Evolutionary conservation across 1,140 invertebrate genomes (phyloP).

Genomic region (Drosophila bipectinata): DNA sequence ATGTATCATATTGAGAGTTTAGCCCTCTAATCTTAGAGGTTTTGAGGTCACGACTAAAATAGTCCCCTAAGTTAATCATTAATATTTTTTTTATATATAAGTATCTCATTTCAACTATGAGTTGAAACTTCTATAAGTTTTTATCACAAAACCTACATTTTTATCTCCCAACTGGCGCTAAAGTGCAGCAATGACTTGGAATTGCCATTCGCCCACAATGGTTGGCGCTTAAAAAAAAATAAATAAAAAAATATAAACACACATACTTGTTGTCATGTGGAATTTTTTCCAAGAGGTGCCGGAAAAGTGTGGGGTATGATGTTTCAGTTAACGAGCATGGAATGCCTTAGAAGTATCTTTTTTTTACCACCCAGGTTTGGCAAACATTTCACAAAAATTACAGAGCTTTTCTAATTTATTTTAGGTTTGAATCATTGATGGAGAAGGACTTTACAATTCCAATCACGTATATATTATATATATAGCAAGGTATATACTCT

Average conservation of each 20-base stretch:
- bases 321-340: neutral
- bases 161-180: slow-evolving; percentile 27
- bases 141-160: neutral
- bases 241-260: neutral
- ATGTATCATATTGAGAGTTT: too few relatives aligned
- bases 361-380: slow-evolving; percentile 22
- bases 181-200: slow-evolving; percentile 27
- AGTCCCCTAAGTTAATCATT: too few relatives aligned
- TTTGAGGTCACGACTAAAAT: too few relatives aligned
- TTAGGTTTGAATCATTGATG: slow-evolving; percentile 15
- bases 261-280: slow-evolving; percentile 15
- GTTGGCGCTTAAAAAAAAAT: slow-evolving; percentile 47
- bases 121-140: neutral
- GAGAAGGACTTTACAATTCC: slow-evolving; percentile 33
- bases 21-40: too few relatives aligned
- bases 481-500: neutral
- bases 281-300: slow-evolving; percentile 13
- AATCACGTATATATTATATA: slow-evolving; percentile 58
- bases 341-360: slow-evolving; percentile 37
- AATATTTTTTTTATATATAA: too few relatives aligned
- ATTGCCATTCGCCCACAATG: slow-evolving; percentile 56
- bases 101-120: too few relatives aligned
- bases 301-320: slow-evolving; percentile 58
- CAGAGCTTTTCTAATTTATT: slow-evolving; percentile 18
- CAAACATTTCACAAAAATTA: slow-evolving; percentile 21